Conservation (phyloP, 2,113 vertebrate genomes). For the Pantherophis guttatus region DNA sequence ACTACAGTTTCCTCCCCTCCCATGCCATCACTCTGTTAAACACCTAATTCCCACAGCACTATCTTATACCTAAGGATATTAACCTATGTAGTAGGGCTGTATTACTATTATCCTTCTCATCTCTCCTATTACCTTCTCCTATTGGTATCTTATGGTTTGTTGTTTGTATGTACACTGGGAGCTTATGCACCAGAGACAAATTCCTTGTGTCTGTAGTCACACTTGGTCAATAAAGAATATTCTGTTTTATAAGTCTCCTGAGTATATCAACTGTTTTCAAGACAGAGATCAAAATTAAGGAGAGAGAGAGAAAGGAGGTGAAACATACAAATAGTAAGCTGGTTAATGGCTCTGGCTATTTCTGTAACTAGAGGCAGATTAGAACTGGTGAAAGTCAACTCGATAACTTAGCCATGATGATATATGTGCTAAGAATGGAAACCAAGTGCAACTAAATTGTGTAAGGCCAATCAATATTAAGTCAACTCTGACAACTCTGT, state of each 20-base stretch:
- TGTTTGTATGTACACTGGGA: background rate
- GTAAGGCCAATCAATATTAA: background rate
- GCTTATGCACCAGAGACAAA: background rate
- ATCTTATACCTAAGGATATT: background rate
- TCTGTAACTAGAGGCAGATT: background rate
- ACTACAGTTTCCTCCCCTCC: background rate
- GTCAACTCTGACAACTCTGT: background rate
- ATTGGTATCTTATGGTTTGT: background rate
- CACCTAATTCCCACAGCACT: background rate
- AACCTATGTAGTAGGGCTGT: background rate
- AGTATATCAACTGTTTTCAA: background rate
- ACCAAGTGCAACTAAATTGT: background rate
- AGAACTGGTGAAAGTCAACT: background rate
- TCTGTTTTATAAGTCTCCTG: background rate
- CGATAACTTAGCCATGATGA: background rate
- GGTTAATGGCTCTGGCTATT: background rate
- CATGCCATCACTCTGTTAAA: background rate
- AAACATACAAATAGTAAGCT: background rate
- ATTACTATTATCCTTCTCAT: background rate
- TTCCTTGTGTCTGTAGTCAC: background rate
- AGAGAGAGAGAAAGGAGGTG: background rate
- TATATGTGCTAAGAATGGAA: background rate
- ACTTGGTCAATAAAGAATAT: background rate
- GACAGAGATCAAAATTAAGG: background rate
- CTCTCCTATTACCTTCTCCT: background rate